Evolutionary conservation across 2,888 invertebrate species (phyloP), one percentile per base, ranked within the genome.

Genomic region (Perithous albicinctus): DNA sequence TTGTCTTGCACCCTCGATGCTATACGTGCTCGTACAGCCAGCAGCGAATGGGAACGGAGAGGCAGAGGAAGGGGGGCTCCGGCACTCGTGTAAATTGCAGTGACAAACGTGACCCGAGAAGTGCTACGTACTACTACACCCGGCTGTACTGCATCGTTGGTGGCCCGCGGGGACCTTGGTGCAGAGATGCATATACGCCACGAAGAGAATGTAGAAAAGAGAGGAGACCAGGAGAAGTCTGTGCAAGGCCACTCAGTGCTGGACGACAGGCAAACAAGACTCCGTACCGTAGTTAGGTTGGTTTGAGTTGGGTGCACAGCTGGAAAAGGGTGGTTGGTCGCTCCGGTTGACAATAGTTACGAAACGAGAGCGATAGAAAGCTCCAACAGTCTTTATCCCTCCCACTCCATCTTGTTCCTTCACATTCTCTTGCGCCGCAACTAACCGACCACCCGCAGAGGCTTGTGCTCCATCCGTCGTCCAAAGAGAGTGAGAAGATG

Each of bases 51-150:
- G 59, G 26, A 48, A 38, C 26, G 61, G 32, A 26, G 59, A 59
- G 41, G 54, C 23, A 70, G 15, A n/a, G 56, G 64, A 29, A 23
- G n/a, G 41, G 23, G 54, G 41, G n/a, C 12, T 12, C 32, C 48
- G 66, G 51, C 61, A 79, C 74, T 79, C 79, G 79, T 79, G 63
- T 69, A 74, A 79, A 79, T 79, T 80, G 79, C 75, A 64, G 20
- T 69, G 74, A 74, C 67, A 69, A 74, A 73, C 48, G 54, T 51
- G 67, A 64, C 70, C 64, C 51, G 73, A 26, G 18, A 48, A 64
- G 26, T 64, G 56, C 29, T 32, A 12, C 61, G 41, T 67, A 80
- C n/a, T 56, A 12, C 43, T 38, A 20, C 7, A 18, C 48, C 18
- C 18, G 48, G 51, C 15, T 38, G 32, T 35, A 35, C 38, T 64